Percentiles rank a stretch among this genome's conserved stretches.
Conservation (phyloP, 2,888 invertebrate species). For the Nomada goodeniana region DNA sequence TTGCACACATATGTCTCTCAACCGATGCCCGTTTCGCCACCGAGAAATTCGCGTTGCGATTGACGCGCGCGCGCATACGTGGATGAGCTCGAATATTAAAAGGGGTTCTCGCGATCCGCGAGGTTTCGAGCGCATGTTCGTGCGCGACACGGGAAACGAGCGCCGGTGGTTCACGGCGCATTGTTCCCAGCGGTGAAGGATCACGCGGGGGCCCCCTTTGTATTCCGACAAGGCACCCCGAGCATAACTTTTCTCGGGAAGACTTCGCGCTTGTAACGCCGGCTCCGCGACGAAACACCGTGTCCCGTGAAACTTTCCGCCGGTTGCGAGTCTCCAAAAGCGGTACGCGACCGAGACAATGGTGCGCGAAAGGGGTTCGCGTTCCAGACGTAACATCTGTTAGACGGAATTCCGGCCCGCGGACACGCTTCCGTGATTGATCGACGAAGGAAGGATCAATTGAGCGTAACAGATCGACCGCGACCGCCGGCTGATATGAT, state of each 20-base stretch:
- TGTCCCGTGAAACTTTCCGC: constrained; percentile 65
- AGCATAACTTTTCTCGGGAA: constrained; percentile 70
- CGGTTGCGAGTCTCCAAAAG: constrained; percentile 50
- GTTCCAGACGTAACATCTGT: constrained; percentile 55
- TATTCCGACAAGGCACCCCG: constrained; percentile 69
- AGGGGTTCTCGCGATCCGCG: constrained; percentile 60
- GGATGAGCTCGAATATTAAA: constrained; percentile 54
- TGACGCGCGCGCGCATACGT: neutral
- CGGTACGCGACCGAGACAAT: constrained; percentile 53
- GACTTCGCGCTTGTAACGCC: constrained; percentile 67
- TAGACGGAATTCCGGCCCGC: constrained; percentile 44
- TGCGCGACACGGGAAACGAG: constrained; percentile 64
- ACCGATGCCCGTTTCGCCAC: too few relatives aligned
- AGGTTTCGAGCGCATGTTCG: constrained; percentile 63
- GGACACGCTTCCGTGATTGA: constrained; percentile 50
- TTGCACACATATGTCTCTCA: neutral
- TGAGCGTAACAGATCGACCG: constrained; percentile 34
- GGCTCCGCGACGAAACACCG: constrained; percentile 64
- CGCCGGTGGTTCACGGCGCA: constrained; percentile 67
- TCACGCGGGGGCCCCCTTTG: constrained; percentile 70
- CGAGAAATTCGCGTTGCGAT: neutral
- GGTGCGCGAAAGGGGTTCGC: constrained; percentile 47
- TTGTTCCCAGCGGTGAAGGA: constrained; percentile 69
- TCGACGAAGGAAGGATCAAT: constrained; percentile 36
- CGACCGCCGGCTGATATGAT: constrained; percentile 7